These are phyloP conservation scores for Scaptomyza montana DNA, from an alignment of 1,140 invertebrate genomes.

Conservation along the genomic window DNA sequence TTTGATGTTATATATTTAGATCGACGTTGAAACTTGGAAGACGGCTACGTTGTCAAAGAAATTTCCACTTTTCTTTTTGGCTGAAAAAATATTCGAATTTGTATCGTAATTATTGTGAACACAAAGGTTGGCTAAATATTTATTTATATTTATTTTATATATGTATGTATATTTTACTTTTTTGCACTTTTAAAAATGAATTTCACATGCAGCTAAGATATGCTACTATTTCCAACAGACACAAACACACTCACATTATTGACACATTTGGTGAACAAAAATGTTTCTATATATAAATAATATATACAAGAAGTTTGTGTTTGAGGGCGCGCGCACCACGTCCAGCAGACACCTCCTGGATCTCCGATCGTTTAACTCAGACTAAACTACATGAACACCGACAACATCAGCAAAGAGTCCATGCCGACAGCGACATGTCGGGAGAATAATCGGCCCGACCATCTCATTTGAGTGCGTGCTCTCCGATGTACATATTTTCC, in stretches of 20 bases:
- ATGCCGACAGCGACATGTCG: conserved; percentile 38
- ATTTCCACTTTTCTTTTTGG: conserved; percentile 23
- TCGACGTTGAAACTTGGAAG: conserved; percentile 23
- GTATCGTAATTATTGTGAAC: conserved; percentile 17
- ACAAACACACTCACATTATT: conserved; percentile 49
- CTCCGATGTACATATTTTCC: conserved; percentile 7
- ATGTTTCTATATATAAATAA: conserved; percentile 73
- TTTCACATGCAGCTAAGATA: conserved; percentile 32
- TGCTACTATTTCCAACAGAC: conserved; percentile 35
- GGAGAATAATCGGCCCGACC: conserved; percentile 8
- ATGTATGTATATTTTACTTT: conserved; percentile 8
- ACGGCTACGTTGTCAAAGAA: conserved; percentile 26
- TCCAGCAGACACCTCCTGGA: conserved; percentile 83
- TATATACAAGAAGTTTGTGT: conserved; percentile 63
- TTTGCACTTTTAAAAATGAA: conserved; percentile 34
- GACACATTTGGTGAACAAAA: conserved; percentile 30
- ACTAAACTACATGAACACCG: conserved; percentile 56
- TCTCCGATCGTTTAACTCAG: conserved; percentile 83
- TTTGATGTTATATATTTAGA: conserved; percentile 71
- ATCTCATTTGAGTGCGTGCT: conserved; percentile 13
- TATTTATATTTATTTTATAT: conserved; percentile 19
- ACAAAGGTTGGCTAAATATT: conserved; percentile 46
- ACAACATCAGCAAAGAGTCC: conserved; percentile 49
- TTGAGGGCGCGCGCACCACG: conserved; percentile 64
- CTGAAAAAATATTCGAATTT: conserved; percentile 26